Conservation (phyloP, 2,113 vertebrate species). For the Cottus gobio region DNA sequence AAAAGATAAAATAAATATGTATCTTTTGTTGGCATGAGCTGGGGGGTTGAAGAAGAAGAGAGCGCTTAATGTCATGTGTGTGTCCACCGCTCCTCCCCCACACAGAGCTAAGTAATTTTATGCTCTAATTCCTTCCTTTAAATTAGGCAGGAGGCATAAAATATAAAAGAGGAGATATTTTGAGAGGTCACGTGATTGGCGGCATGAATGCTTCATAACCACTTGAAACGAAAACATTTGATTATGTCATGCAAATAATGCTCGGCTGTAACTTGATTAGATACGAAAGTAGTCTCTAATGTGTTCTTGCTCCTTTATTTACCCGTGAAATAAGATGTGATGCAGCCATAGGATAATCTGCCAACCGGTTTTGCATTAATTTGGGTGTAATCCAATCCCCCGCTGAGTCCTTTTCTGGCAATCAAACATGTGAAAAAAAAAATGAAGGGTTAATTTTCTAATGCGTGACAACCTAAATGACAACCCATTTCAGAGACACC, state of each 20-base stretch:
- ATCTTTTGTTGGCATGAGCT: conserved; percentile 52
- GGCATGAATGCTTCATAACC: conserved; percentile 74
- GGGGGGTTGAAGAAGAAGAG: conserved; percentile 44
- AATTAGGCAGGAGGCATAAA: conserved; percentile 81
- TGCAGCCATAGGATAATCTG: conserved; percentile 61
- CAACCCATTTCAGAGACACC: neutral
- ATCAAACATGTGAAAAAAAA: conserved; percentile 15
- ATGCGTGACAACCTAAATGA: conserved; percentile 3
- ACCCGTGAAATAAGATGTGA: conserved; percentile 72
- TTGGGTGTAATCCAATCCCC: conserved; percentile 42
- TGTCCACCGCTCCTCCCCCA: conserved; percentile 58
- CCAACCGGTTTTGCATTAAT: conserved; percentile 56
- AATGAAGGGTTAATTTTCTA: conserved; percentile 16
- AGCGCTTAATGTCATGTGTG: conserved; percentile 59
- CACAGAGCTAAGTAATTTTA: conserved; percentile 71
- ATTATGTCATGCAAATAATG: conserved; percentile 69
- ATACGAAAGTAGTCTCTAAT: conserved; percentile 48
- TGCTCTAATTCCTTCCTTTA: conserved; percentile 82
- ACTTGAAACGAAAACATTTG: conserved; percentile 71
- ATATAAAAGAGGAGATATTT: conserved; percentile 81
- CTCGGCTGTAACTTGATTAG: conserved; percentile 61
- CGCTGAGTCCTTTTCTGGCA: conserved; percentile 46
- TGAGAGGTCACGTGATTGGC: conserved; percentile 72
- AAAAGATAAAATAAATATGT: conserved; percentile 42
- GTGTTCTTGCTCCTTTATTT: conserved; percentile 70